A percentile compares a stretch with the other conserved stretches of the same genome.
Evolutionary conservation across 2,113 vertebrate genomes (phyloP).

Genomic region (Rhabdomys dilectus): DNA sequence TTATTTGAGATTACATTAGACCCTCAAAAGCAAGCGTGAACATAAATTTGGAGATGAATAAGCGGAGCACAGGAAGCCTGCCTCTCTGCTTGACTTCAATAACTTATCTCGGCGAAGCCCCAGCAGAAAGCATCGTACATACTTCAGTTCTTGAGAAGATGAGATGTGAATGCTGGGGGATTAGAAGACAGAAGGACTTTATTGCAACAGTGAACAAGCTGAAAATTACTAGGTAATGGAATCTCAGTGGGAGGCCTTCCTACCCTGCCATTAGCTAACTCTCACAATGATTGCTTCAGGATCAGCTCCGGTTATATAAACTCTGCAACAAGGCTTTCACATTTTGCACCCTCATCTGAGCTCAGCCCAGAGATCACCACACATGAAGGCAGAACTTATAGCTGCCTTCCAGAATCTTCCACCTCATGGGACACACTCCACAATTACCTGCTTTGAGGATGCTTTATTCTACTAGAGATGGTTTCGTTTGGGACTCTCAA

Average conservation of each 20-base stretch:
- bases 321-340: slow-evolving; percentile 63
- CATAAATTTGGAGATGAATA: slow-evolving; percentile 87
- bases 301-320: slow-evolving; percentile 79
- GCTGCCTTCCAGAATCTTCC: slow-evolving; percentile 60
- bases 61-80: slow-evolving; percentile 84
- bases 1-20: slow-evolving; percentile 89
- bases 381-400: slow-evolving; percentile 69
- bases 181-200: slow-evolving; percentile 88
- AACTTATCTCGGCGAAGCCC: slow-evolving; percentile 89
- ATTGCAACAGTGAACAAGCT: slow-evolving; percentile 89
- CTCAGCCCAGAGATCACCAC: slow-evolving; percentile 75
- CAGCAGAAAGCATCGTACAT: slow-evolving; percentile 88
- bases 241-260: slow-evolving; percentile 86
- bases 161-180: slow-evolving; percentile 85
- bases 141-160: slow-evolving; percentile 86
- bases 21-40: slow-evolving; percentile 85
- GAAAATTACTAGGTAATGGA: slow-evolving; percentile 92
- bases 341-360: slow-evolving; percentile 76
- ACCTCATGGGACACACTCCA: neutral
- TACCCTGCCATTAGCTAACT: slow-evolving; percentile 89
- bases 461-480: neutral
- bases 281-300: slow-evolving; percentile 84
- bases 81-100: slow-evolving; percentile 88
- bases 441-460: neutral
- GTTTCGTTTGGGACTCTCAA: neutral